phyloP scores from a whole-genome alignment of 2,797 vertebrate species.

The Sciurus carolinensis region DNA sequence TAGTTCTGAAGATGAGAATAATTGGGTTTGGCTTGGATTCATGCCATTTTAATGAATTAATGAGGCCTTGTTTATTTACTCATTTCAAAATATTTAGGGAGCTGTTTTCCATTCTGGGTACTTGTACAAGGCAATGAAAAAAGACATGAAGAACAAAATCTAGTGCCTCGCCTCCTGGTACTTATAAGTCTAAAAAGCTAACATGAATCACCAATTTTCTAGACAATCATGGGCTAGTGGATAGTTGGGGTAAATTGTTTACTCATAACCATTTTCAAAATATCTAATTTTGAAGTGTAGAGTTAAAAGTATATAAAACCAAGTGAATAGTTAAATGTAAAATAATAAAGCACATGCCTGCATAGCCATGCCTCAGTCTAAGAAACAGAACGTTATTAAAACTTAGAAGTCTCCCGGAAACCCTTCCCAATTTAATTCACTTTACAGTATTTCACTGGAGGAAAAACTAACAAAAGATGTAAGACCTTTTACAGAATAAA shows the following conservation, averaged over 20 bases:
- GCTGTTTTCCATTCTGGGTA: not conserved
- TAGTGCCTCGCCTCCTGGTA: not conserved
- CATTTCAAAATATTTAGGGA: constrained; percentile 52
- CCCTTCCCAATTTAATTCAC: not conserved
- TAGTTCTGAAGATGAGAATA: constrained; percentile 43
- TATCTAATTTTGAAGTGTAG: constrained; percentile 5
- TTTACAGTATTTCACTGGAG: not conserved
- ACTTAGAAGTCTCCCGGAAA: not conserved
- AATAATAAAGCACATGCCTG: not conserved
- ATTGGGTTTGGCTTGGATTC: constrained; percentile 1
- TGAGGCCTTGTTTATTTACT: constrained; percentile 52
- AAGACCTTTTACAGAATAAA: not conserved
- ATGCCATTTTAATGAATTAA: constrained; percentile 46
- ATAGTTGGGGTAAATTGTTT: constrained; percentile 31
- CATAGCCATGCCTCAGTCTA: not conserved
- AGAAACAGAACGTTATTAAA: not conserved
- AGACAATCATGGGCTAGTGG: not conserved
- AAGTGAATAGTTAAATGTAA: not conserved
- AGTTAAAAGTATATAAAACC: constrained; percentile 17
- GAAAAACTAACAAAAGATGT: not conserved
- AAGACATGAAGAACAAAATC: not conserved
- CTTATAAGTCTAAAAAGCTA: not conserved
- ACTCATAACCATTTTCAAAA: constrained; percentile 12
- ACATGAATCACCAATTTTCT: not conserved
- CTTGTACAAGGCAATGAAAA: not conserved